Conservation (phyloP, 37 sponge, comb jelly and placozoan species). For the Bolinopsis microptera region DNA sequence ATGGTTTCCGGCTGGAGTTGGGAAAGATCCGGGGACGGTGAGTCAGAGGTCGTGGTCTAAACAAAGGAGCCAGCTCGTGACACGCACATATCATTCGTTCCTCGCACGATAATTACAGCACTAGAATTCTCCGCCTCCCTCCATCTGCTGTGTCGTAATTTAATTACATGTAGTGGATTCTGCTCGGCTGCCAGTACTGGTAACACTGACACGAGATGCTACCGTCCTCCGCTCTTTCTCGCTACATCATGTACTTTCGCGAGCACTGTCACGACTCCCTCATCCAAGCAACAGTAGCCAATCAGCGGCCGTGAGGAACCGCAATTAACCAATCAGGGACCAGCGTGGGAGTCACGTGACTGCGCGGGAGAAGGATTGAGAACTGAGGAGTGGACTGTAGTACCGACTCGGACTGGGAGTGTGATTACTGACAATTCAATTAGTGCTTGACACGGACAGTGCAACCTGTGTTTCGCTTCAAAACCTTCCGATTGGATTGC, state of each 20-base stretch:
- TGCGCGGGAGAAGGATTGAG: not conserved
- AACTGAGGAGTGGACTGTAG: not conserved
- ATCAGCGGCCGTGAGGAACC: not conserved
- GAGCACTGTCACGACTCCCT: conserved; percentile 34
- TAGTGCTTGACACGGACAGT: not conserved
- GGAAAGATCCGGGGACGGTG: too few relatives aligned
- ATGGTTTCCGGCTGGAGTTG: too few relatives aligned
- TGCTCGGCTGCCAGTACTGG: not conserved
- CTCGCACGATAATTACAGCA: not conserved
- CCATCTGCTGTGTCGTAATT: not conserved
- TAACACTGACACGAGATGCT: not conserved
- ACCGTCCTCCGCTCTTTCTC: not conserved
- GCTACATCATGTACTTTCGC: conserved; percentile 2
- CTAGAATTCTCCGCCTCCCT: not conserved
- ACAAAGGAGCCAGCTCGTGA: not conserved
- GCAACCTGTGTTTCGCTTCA: too few relatives aligned
- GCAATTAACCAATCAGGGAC: not conserved
- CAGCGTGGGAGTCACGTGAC: not conserved
- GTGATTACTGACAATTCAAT: not conserved
- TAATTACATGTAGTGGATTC: not conserved
- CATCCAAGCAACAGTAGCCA: not conserved
- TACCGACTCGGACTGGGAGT: not conserved
- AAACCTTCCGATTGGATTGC: too few relatives aligned
- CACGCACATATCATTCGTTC: not conserved
- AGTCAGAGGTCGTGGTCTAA: not conserved